Conservation (phyloP, 2,113 vertebrate genomes). For the Oophaga pumilio region DNA sequence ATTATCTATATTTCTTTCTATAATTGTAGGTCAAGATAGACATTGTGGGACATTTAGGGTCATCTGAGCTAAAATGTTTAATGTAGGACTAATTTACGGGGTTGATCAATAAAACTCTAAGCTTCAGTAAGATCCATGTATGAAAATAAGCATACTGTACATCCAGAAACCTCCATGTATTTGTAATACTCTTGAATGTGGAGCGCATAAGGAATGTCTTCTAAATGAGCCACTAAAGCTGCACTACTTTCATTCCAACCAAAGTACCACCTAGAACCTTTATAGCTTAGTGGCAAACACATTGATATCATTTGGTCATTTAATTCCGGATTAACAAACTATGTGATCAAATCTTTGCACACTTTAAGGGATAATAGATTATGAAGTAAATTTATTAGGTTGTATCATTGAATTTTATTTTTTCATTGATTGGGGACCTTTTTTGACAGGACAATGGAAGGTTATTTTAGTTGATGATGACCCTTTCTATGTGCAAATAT, state of each 20-base stretch:
- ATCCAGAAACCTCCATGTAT: not conserved
- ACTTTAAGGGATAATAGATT: not conserved
- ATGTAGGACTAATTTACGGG: not conserved
- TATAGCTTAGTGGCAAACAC: too few relatives aligned
- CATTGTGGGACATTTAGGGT: not conserved
- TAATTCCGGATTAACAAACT: not conserved
- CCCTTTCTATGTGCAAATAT: too few relatives aligned
- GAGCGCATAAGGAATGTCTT: too few relatives aligned
- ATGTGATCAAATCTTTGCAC: not conserved
- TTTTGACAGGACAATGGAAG: too few relatives aligned
- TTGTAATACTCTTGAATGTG: not conserved
- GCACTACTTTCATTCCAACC: too few relatives aligned
- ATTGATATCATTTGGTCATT: too few relatives aligned
- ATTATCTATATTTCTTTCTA: not conserved
- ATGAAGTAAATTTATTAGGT: too few relatives aligned
- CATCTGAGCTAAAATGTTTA: not conserved
- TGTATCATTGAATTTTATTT: too few relatives aligned
- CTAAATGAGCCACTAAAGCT: too few relatives aligned
- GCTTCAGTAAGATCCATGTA: not conserved
- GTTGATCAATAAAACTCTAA: not conserved
- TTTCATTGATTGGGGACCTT: too few relatives aligned
- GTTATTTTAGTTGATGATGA: too few relatives aligned
- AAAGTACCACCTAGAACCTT: too few relatives aligned
- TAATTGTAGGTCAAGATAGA: not conserved
- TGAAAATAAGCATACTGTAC: not conserved